Conservation (phyloP, 2,888 invertebrate genomes). For the Conops quadrifasciatus region DNA sequence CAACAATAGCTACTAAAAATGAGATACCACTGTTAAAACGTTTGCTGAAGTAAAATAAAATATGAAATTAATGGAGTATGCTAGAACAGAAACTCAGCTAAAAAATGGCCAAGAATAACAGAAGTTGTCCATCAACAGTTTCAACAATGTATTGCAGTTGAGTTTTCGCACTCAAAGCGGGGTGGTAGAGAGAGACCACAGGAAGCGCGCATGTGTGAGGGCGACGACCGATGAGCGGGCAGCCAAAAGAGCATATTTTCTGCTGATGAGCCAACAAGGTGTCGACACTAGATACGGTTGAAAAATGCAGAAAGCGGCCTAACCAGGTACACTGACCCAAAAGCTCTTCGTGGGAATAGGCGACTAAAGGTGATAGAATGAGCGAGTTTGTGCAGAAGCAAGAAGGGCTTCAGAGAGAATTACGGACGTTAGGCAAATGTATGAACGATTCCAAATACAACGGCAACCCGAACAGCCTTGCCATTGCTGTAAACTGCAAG, state of each 20-base stretch:
- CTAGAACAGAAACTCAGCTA: slow-evolving; percentile 13
- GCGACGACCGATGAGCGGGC: background rate
- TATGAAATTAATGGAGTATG: slow-evolving; percentile 52
- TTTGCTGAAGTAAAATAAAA: slow-evolving; percentile 46
- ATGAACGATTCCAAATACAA: slow-evolving; percentile 6
- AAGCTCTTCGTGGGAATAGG: background rate
- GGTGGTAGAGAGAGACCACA: too few relatives aligned
- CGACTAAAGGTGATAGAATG: background rate
- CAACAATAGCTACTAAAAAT: slow-evolving; percentile 45
- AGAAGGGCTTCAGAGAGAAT: slow-evolving; percentile 32
- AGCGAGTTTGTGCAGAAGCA: slow-evolving; percentile 25
- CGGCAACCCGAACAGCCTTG: slow-evolving; percentile 44
- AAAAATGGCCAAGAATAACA: background rate
- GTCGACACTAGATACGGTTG: slow-evolving; percentile 18
- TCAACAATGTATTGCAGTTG: too few relatives aligned
- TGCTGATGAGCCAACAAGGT: slow-evolving; percentile 29
- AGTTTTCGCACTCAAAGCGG: background rate
- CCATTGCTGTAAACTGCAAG: slow-evolving; percentile 27
- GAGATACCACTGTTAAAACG: slow-evolving; percentile 34
- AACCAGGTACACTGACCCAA: background rate
- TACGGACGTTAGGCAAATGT: slow-evolving; percentile 36
- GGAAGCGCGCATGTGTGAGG: background rate
- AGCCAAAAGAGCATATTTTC: slow-evolving; percentile 24
- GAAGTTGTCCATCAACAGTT: background rate
- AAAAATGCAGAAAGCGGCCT: background rate